phyloP scores from a whole-genome alignment of 2,888 invertebrate genomes.

The Sericinus montela region DNA sequence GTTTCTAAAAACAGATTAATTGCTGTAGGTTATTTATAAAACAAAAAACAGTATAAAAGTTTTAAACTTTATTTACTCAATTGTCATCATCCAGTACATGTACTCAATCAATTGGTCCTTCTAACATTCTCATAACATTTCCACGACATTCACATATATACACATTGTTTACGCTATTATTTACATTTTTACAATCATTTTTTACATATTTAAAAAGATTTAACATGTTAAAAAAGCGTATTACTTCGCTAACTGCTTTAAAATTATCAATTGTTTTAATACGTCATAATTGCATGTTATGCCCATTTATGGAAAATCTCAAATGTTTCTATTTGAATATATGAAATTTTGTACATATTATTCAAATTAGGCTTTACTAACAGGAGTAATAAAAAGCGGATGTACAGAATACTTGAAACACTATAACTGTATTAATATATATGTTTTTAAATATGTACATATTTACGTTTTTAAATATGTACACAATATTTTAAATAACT shows the following conservation, averaged over 20 bases:
- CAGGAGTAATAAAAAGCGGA: too few species aligned
- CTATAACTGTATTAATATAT: too few species aligned
- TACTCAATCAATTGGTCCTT: constrained; percentile 13
- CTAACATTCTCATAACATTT: constrained; percentile 3
- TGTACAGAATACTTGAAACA: too few species aligned
- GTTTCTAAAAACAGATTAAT: too few species aligned
- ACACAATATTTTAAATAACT: too few species aligned
- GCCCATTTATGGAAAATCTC: background rate
- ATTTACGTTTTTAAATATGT: too few species aligned
- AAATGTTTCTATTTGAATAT: constrained; percentile 7
- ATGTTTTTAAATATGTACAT: too few species aligned
- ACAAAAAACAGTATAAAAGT: background rate
- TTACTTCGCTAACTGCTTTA: background rate
- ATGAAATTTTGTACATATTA: too few species aligned
- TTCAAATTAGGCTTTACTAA: too few species aligned
- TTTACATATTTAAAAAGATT: constrained; percentile 9
- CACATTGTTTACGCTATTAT: background rate
- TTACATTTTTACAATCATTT: constrained; percentile 29
- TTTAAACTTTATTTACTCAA: constrained; percentile 17
- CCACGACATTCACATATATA: constrained; percentile 7
- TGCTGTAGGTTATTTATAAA: background rate
- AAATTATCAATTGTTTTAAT: background rate
- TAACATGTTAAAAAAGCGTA: constrained; percentile 14
- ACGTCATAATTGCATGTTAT: background rate
- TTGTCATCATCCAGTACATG: background rate